Conservation (phyloP, 2,113 vertebrate genomes). For the Ammodytes marinus region DNA sequence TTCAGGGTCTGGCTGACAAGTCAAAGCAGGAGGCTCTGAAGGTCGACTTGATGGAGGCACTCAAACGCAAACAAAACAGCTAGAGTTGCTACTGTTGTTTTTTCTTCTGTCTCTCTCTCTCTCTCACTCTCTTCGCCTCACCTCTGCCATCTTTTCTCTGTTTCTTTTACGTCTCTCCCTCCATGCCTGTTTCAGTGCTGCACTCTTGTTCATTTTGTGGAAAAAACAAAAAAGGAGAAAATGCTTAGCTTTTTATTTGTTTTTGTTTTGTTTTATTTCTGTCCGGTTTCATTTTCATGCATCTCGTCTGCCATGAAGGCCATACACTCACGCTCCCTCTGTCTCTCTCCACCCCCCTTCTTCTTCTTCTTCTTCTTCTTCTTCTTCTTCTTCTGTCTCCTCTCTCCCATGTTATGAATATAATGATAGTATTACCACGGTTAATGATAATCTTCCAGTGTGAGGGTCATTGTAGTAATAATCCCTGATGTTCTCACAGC, state of each 20-base stretch:
- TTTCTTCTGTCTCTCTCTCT: constrained; percentile 35
- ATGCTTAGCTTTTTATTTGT: constrained; percentile 75
- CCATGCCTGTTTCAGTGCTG: constrained; percentile 76
- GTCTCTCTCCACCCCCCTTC: constrained; percentile 42
- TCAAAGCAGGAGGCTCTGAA: constrained; percentile 96
- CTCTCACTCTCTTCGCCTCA: constrained; percentile 48
- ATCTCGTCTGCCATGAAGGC: constrained; percentile 75
- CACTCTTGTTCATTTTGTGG: constrained; percentile 78
- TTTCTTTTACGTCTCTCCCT: constrained; percentile 69
- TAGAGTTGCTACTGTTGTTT: constrained; percentile 80
- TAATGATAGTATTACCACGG: constrained; percentile 79
- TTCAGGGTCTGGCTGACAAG: constrained; percentile 95
- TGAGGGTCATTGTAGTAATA: constrained; percentile 69
- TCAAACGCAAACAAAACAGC: constrained; percentile 97
- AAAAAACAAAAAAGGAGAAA: constrained; percentile 78
- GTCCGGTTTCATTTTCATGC: constrained; percentile 62
- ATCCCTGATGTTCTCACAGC: constrained; percentile 60
- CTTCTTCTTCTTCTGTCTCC: constrained; percentile 20
- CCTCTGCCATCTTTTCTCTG: constrained; percentile 66
- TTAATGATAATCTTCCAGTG: constrained; percentile 74
- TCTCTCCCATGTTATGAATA: constrained; percentile 63
- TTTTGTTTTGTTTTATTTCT: constrained; percentile 23
- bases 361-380: constrained; percentile 4
- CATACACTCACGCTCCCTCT: constrained; percentile 60
- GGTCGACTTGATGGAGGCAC: constrained; percentile 94